phyloP scores from a whole-genome alignment of 1,140 invertebrate genomes.

The Danaus plexippus region DNA sequence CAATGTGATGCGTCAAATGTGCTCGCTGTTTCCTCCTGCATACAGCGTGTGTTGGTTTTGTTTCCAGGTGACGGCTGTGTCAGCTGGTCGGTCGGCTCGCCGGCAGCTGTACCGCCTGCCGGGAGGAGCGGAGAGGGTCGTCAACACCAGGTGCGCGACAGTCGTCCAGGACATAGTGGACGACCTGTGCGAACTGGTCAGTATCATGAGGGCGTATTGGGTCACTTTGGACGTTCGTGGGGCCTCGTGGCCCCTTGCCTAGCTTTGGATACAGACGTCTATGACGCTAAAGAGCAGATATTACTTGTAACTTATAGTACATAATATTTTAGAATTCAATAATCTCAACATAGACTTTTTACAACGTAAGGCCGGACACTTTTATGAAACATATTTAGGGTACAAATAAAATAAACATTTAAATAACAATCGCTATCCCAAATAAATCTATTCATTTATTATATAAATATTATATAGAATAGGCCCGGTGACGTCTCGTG shows the following conservation, averaged over 20 bases:
- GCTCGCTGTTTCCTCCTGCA: not conserved
- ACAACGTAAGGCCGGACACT: too few species aligned
- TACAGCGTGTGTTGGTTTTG: not conserved
- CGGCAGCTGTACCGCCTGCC: slow-evolving; percentile 91
- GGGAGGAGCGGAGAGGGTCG: slow-evolving; percentile 92
- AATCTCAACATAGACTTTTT: too few species aligned
- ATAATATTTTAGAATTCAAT: too few species aligned
- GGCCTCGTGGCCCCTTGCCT: too few species aligned
- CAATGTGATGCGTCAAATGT: not conserved
- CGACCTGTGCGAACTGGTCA: slow-evolving; percentile 88
- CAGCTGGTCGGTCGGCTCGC: slow-evolving; percentile 64
- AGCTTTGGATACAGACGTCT: too few species aligned
- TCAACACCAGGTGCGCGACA: slow-evolving; percentile 94
- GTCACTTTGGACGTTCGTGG: too few species aligned
- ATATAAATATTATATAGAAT: not conserved
- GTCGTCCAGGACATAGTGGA: slow-evolving; percentile 95
- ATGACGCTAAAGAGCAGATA: too few species aligned
- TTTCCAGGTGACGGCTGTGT: slow-evolving; percentile 65
- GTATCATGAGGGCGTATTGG: slow-evolving; percentile 6
- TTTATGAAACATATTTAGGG: too few species aligned
- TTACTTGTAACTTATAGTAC: too few species aligned
- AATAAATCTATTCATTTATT: too few species aligned
- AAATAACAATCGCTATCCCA: too few species aligned
- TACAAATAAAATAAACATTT: too few species aligned
- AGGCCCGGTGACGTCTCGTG: not conserved